Evolutionary conservation across 2,797 vertebrate genomes (phyloP).

Genomic region (Melanotaenia boesemani): DNA sequence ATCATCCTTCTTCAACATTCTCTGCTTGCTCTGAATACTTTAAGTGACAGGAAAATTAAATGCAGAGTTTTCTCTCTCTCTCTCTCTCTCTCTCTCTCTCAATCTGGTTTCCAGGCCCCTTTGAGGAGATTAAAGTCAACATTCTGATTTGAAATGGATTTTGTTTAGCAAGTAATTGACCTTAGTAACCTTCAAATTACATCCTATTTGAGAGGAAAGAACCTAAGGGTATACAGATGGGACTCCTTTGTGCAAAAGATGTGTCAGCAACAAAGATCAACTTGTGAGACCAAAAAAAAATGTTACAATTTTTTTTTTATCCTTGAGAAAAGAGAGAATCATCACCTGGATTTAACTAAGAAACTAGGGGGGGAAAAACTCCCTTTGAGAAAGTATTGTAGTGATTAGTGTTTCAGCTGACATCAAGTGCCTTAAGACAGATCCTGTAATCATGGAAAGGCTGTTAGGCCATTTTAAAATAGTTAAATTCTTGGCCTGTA

Average conservation of each 20-base stretch:
- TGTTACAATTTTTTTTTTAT: too few species aligned
- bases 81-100: neutral
- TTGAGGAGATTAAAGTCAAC: conserved; percentile 3
- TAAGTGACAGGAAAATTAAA: conserved; percentile 14
- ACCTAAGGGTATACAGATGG: conserved; percentile 40
- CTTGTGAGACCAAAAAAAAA: neutral
- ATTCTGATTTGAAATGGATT: conserved; percentile 20
- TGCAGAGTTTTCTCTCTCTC: conserved; percentile 4
- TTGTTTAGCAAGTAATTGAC: conserved; percentile 21
- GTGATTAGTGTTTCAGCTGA: too few species aligned
- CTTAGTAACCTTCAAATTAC: conserved; percentile 20
- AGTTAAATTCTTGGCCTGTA: too few species aligned
- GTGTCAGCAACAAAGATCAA: conserved; percentile 11
- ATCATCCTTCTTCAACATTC: conserved; percentile 3
- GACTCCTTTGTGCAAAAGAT: conserved; percentile 6
- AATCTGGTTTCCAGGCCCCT: neutral
- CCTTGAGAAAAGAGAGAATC: too few species aligned
- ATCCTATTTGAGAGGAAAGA: conserved; percentile 18
- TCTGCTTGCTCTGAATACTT: neutral
- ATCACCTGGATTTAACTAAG: too few species aligned
- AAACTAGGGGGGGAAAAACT: too few species aligned
- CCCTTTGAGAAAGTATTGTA: too few species aligned
- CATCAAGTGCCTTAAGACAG: too few species aligned
- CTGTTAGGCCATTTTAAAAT: too few species aligned
- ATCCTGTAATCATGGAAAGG: too few species aligned